Evolutionary conservation across 1,140 invertebrate genomes (phyloP).

Genomic region (Drosophila albomicans): DNA sequence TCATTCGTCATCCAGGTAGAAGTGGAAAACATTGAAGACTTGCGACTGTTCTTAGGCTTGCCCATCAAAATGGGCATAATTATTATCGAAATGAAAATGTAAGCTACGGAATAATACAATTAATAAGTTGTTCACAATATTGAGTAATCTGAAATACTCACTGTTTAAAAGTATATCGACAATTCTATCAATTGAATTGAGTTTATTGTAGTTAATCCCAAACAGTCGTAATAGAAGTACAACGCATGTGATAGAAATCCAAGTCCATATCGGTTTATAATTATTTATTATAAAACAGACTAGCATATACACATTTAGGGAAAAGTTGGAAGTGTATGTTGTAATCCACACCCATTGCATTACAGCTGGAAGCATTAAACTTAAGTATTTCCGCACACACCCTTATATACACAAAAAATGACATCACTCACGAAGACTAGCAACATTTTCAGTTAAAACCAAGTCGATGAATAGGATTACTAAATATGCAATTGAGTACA

Average conservation of each 20-base stretch:
- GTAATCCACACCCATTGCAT: conserved; percentile 1
- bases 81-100: not conserved
- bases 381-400: not conserved
- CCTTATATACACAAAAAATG: not conserved
- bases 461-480: not conserved
- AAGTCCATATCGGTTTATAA: not conserved
- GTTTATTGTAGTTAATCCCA: not conserved
- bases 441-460: not conserved
- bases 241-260: not conserved
- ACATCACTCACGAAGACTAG: not conserved
- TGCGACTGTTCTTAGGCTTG: too few relatives aligned
- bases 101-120: not conserved
- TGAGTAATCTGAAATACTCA: not conserved
- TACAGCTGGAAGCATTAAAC: not conserved
- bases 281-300: not conserved
- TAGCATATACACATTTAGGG: not conserved
- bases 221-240: not conserved
- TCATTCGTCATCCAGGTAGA: not conserved
- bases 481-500: not conserved
- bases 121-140: too few relatives aligned
- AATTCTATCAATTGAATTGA: not conserved
- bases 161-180: not conserved
- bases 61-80: not conserved
- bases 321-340: not conserved
- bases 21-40: not conserved